Conservation (phyloP, 2,113 vertebrate genomes). For the Vulpes ferrilata region DNA sequence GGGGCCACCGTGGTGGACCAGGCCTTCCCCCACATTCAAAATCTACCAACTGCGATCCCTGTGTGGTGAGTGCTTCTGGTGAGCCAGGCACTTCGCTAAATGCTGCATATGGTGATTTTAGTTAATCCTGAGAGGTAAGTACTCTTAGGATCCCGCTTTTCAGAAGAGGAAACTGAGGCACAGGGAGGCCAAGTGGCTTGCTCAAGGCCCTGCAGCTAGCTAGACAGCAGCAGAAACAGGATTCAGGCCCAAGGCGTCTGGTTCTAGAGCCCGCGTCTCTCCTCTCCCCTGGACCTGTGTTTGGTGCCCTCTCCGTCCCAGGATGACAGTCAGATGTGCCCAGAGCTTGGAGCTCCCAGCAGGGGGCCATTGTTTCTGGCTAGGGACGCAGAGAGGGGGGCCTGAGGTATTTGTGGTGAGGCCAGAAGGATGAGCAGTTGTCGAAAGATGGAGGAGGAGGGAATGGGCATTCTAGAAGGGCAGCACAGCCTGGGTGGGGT, state of each 20-base stretch:
- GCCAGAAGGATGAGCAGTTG: neutral
- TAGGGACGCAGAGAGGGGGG: neutral
- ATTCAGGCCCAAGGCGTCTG: neutral
- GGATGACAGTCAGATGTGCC: neutral
- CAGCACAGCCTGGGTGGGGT: neutral
- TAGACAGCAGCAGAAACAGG: neutral
- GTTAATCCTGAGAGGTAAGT: neutral
- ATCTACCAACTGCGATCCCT: fast-evolving
- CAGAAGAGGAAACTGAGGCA: conserved; percentile 41
- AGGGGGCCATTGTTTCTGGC: neutral
- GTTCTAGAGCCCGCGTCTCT: neutral
- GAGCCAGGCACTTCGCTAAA: neutral
- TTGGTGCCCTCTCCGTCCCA: fast-evolving
- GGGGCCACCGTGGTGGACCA: neutral
- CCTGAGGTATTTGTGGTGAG: neutral
- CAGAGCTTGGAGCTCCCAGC: neutral
- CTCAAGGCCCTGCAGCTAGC: neutral
- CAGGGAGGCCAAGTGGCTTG: neutral
- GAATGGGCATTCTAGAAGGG: neutral
- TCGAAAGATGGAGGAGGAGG: neutral
- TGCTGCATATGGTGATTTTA: neutral
- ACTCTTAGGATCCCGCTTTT: neutral
- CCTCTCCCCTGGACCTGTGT: fast-evolving
- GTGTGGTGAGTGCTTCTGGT: fast-evolving
- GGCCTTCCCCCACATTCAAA: neutral